Conservation (phyloP, 2,113 vertebrate genomes). For the Burhinus bistriatus region DNA sequence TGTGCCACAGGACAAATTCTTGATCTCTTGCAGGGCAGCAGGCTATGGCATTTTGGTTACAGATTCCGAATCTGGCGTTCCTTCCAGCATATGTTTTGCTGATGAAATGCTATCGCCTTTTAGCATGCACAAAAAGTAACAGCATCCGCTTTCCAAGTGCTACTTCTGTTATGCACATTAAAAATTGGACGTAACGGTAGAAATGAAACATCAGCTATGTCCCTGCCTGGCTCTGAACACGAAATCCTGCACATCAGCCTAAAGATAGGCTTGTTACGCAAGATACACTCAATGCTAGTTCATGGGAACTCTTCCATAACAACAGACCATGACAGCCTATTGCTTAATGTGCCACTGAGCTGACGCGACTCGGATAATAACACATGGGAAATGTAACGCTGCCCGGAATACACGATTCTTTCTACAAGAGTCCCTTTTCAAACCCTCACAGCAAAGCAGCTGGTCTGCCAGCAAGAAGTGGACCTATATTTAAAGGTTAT, state of each 20-base stretch:
- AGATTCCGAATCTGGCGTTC: not conserved
- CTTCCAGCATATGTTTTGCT: not conserved
- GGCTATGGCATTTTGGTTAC: not conserved
- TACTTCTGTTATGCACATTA: not conserved
- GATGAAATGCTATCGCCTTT: not conserved
- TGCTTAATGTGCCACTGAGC: conserved; percentile 33
- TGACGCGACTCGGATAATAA: not conserved
- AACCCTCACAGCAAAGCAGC: not conserved
- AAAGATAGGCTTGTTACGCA: not conserved
- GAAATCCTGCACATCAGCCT: not conserved
- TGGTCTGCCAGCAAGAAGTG: not conserved
- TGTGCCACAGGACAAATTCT: not conserved
- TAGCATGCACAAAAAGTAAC: not conserved
- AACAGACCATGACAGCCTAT: conserved; percentile 8
- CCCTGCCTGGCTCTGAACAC: not conserved
- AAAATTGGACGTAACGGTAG: not conserved
- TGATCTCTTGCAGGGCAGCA: not conserved
- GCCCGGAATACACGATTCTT: not conserved
- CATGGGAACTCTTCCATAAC: conserved; percentile 30
- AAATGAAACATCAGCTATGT: not conserved
- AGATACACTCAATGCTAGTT: not conserved
- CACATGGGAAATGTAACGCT: not conserved
- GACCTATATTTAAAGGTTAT: conserved; percentile 20
- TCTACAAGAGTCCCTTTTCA: not conserved
- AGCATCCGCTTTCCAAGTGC: not conserved